Percentiles rank a stretch among this genome's conserved stretches.
Conservation (phyloP, 2,888 invertebrate genomes). For the Nomada ferruginata region DNA sequence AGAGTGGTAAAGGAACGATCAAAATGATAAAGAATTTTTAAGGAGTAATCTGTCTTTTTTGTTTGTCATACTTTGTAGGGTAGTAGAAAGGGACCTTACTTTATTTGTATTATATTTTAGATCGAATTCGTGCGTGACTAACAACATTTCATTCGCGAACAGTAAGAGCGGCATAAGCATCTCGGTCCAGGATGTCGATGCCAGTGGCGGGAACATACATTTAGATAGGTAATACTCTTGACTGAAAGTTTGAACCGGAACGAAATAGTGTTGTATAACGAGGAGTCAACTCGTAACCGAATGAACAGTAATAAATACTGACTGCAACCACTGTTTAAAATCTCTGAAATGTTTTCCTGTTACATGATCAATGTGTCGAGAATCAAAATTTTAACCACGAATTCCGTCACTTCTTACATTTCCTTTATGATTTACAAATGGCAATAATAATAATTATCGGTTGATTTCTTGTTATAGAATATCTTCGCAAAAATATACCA, state of each 20-base stretch:
- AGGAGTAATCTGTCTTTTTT: constrained; percentile 16
- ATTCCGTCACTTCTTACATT: constrained; percentile 34
- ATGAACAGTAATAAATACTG: background rate
- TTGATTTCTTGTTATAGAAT: constrained; percentile 34
- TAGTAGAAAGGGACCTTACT: constrained; percentile 26
- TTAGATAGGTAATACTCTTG: constrained; percentile 86
- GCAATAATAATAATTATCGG: background rate
- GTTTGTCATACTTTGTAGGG: constrained; percentile 27
- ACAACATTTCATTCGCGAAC: constrained; percentile 76
- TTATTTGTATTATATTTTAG: constrained; percentile 64
- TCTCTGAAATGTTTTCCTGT: background rate
- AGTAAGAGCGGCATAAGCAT: constrained; percentile 87
- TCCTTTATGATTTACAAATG: background rate
- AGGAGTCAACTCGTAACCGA: constrained; percentile 27
- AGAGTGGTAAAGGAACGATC: background rate
- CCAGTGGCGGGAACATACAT: constrained; percentile 86
- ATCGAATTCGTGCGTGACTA: constrained; percentile 72
- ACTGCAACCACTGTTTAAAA: background rate
- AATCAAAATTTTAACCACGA: constrained; percentile 14
- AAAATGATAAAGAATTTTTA: constrained; percentile 1
- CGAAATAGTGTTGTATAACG: constrained; percentile 23
- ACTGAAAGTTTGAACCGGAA: constrained; percentile 23
- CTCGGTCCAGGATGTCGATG: constrained; percentile 87
- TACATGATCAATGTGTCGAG: background rate
- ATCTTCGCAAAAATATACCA: background rate